phyloP scores from a whole-genome alignment of 2,113 vertebrate genomes.

The Rousettus leschenaultii region DNA sequence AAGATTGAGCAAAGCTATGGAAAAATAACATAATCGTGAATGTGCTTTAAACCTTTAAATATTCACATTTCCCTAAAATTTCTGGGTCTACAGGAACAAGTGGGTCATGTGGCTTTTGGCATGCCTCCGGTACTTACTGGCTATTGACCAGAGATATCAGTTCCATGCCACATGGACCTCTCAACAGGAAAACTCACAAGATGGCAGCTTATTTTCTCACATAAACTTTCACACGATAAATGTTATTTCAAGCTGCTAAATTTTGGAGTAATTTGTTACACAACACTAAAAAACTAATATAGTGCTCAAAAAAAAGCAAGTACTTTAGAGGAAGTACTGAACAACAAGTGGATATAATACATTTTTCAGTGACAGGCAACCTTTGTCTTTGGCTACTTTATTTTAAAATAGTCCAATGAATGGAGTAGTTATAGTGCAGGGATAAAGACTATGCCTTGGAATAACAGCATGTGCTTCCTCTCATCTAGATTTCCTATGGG shows the following conservation, averaged over 20 bases:
- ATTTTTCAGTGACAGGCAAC: background rate
- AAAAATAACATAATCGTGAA: background rate
- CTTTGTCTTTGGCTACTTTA: background rate
- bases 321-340: background rate
- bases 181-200: background rate
- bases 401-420: background rate
- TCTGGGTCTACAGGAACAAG: background rate
- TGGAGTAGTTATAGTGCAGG: too few species aligned
- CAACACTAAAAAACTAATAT: background rate
- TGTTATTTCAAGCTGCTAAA: background rate
- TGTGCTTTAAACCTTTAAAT: background rate
- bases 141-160: background rate
- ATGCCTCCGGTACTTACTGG: background rate
- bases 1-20: background rate
- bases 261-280: background rate
- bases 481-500: background rate
- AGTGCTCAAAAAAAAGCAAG: background rate
- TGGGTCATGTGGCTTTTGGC: background rate
- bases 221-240: background rate
- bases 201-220: background rate
- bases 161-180: background rate
- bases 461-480: background rate
- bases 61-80: background rate
- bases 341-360: background rate
- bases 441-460: background rate